Evolutionary conservation across 2,888 invertebrate species (phyloP).

Genomic region (Neria commutata): DNA sequence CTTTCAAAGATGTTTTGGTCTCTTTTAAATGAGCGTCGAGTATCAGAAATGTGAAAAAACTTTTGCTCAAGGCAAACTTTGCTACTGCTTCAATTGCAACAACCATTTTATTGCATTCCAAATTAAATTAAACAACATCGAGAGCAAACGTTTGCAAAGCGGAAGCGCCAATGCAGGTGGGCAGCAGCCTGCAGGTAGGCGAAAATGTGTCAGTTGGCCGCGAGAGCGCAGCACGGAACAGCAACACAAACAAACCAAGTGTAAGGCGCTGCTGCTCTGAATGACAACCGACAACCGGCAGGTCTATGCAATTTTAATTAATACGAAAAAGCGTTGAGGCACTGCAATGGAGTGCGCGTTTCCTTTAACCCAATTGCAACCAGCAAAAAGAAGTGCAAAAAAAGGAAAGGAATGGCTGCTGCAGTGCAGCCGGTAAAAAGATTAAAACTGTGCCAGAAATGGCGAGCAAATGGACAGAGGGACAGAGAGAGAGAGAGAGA

Average conservation of each 20-base stretch:
- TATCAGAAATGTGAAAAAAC: no score
- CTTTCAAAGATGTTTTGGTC: no score
- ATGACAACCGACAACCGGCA: no score
- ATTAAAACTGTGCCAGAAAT: background rate
- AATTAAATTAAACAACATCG: no score
- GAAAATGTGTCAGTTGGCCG: no score
- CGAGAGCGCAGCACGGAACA: no score
- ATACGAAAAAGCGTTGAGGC: background rate
- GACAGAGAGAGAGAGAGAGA: background rate
- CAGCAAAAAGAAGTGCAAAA: background rate
- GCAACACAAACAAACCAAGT: no score
- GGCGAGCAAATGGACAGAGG: background rate
- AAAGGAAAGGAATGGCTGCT: background rate
- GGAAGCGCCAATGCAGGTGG: conserved; percentile 28
- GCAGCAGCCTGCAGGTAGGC: background rate
- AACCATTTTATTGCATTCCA: no score
- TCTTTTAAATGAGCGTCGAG: no score
- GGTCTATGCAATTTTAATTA: background rate
- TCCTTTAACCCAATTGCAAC: background rate
- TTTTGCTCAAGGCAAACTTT: no score
- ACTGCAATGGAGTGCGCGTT: background rate
- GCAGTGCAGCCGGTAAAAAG: background rate
- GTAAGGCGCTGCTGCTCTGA: no score
- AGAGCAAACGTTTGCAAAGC: conserved; percentile 31
- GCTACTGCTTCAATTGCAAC: no score